Conservation (phyloP, 2,888 invertebrate species). For the Tachystola acroxantha region DNA sequence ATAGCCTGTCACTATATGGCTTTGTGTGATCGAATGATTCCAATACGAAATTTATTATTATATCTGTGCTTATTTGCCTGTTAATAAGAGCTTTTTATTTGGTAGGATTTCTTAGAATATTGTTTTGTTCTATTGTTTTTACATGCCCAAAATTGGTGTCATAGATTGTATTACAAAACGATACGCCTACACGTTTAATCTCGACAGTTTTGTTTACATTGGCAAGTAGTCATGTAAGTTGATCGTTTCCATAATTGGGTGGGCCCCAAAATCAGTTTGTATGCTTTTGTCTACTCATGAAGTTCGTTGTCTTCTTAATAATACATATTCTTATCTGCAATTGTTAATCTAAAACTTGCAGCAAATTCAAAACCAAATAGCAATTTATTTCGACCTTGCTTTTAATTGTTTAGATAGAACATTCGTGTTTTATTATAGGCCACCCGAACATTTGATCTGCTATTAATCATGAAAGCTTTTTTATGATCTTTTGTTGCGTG, state of each 20-base stretch:
- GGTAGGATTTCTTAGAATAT: background rate
- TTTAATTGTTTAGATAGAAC: constrained; percentile 26
- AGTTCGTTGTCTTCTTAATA: too few species aligned
- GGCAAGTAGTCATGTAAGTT: constrained; percentile 1
- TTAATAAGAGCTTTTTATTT: background rate
- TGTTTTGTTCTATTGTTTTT: constrained; percentile 21
- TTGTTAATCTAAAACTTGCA: background rate
- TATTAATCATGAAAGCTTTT: constrained; percentile 31
- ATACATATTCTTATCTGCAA: too few species aligned
- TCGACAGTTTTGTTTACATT: constrained; percentile 17
- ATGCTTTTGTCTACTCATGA: too few species aligned
- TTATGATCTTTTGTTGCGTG: constrained; percentile 14
- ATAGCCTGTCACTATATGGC: constrained; percentile 11
- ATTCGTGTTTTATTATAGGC: constrained; percentile 21
- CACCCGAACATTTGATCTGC: constrained; percentile 22
- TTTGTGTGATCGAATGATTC: constrained; percentile 8
- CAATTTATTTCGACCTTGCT: constrained; percentile 17
- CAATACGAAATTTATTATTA: constrained; percentile 2
- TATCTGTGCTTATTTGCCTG: background rate
- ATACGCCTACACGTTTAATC: constrained; percentile 26
- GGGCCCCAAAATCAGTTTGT: too few species aligned
- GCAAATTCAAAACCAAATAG: background rate
- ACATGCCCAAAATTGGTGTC: constrained; percentile 30
- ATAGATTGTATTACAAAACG: constrained; percentile 29
- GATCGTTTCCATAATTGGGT: background rate